phyloP scores from a whole-genome alignment of 2,797 vertebrate species.

The Sorex maritimensis region DNA sequence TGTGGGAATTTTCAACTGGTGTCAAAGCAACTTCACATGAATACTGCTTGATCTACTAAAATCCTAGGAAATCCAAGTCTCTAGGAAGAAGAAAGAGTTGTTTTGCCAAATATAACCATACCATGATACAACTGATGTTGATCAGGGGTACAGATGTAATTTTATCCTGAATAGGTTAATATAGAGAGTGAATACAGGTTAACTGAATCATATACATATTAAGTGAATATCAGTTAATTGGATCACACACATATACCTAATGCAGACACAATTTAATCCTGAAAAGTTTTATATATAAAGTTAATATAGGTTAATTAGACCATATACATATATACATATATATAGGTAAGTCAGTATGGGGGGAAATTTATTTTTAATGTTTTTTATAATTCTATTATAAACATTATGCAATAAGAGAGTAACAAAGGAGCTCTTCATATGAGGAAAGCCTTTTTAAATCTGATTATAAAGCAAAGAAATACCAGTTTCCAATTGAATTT shows the following conservation, averaged over 20 bases:
- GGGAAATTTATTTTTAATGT: constrained; percentile 45
- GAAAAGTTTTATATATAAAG: constrained; percentile 62
- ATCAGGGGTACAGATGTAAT: constrained; percentile 22
- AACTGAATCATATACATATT: not conserved
- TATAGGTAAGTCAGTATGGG: too few species aligned
- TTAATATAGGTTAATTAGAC: constrained; percentile 38
- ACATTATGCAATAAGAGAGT: not conserved
- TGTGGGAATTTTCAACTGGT: constrained; percentile 7
- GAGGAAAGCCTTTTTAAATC: constrained; percentile 63
- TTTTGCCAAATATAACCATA: constrained; percentile 35
- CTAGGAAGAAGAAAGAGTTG: constrained; percentile 43
- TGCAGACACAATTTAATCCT: constrained; percentile 51
- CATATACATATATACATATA: not conserved
- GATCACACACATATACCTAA: not conserved
- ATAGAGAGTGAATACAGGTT: not conserved
- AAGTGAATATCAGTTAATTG: constrained; percentile 52
- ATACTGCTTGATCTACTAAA: constrained; percentile 30
- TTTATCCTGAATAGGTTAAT: constrained; percentile 48
- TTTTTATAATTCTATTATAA: constrained; percentile 28
- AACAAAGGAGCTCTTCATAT: constrained; percentile 35
- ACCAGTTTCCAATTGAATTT: constrained; percentile 23
- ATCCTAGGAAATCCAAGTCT: constrained; percentile 20
- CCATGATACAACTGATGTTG: not conserved
- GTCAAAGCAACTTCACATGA: constrained; percentile 57
- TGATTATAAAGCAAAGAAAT: constrained; percentile 58